A percentile compares a stretch with the other conserved stretches of the same genome.
phyloP scores from a whole-genome alignment of 2,888 invertebrate species.

The Hedya salicella region DNA sequence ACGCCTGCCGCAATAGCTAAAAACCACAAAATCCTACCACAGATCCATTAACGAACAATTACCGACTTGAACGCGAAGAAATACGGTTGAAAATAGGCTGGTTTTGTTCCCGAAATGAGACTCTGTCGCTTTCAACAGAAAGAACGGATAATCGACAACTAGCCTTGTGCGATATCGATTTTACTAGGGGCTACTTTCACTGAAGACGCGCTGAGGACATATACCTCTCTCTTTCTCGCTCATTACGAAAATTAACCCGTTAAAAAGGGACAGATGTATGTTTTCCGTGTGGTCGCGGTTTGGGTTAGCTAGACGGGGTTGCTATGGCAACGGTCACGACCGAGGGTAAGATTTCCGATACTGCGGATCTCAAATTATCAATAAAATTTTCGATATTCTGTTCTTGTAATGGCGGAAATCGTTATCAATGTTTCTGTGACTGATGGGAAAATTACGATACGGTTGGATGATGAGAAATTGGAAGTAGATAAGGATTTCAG shows the following conservation, averaged over 20 bases:
- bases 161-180: conserved; percentile 86
- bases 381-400: conserved; percentile 74
- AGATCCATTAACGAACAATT: conserved; percentile 41
- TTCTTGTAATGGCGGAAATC: conserved; percentile 65
- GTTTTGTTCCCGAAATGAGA: conserved; percentile 45
- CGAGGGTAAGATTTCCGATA: conserved; percentile 80
- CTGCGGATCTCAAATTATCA: conserved; percentile 62
- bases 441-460: conserved; percentile 55
- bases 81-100: conserved; percentile 47
- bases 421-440: conserved; percentile 61
- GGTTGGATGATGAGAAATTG: conserved; percentile 52
- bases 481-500: conserved; percentile 54
- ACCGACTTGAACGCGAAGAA: fast-evolving
- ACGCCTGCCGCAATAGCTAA: conserved; percentile 3
- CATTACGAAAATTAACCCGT: conserved; percentile 41
- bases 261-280: conserved; percentile 55
- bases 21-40: conserved; percentile 45
- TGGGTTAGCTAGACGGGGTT: conserved; percentile 66
- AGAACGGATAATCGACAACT: conserved; percentile 82
- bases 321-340: conserved; percentile 69
- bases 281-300: conserved; percentile 46
- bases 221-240: conserved; percentile 56
- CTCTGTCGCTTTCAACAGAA: conserved; percentile 43
- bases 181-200: conserved; percentile 72
- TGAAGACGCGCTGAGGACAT: conserved; percentile 53